phyloP scores from a whole-genome alignment of 2,113 vertebrate species.

The Oreotragus oreotragus region DNA sequence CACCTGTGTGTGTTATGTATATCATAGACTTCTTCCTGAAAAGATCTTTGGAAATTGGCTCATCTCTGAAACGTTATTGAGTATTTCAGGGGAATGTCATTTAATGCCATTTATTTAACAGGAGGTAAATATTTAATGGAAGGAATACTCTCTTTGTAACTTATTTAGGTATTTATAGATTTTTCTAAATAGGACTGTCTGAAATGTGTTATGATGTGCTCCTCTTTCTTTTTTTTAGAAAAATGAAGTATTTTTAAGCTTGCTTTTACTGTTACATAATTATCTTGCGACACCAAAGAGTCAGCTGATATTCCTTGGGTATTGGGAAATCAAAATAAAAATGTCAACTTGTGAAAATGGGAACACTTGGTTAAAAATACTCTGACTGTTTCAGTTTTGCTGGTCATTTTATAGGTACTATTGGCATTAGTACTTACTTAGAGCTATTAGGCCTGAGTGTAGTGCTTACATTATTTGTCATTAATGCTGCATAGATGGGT shows the following conservation, averaged over 20 bases:
- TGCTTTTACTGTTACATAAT: background rate
- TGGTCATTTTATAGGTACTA: background rate
- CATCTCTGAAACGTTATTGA: conserved; percentile 10
- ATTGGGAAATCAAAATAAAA: background rate
- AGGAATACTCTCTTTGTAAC: background rate
- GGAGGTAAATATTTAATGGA: background rate
- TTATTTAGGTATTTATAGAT: background rate
- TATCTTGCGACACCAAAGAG: background rate
- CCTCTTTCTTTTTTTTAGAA: background rate
- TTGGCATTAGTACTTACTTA: background rate
- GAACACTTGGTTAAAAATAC: background rate
- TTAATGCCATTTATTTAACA: background rate
- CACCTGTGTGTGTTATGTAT: background rate
- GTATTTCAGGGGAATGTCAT: background rate
- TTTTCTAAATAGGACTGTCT: background rate
- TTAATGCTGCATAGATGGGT: background rate
- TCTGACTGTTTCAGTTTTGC: background rate
- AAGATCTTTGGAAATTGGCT: background rate
- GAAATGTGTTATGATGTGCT: background rate
- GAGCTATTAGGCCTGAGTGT: background rate
- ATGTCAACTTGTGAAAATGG: background rate
- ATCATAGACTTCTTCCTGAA: background rate
- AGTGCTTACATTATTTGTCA: background rate
- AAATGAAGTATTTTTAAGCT: background rate
- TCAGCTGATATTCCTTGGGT: background rate